A percentile compares a stretch with the other conserved stretches of the same genome.
Conservation (phyloP, 2,113 vertebrate genomes). For the Oplegnathus fasciatus region DNA sequence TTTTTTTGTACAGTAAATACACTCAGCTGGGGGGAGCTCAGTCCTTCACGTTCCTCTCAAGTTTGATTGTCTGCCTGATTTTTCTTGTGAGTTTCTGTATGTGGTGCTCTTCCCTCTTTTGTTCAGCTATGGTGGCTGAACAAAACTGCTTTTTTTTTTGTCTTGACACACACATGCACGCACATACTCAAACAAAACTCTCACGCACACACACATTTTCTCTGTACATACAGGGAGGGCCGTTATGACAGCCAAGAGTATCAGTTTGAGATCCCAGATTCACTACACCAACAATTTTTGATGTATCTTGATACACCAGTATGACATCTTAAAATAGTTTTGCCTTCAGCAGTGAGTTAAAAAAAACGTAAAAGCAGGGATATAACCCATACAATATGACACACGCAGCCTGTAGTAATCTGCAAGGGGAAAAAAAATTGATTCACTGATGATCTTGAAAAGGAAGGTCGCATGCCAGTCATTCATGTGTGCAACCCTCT, state of each 20-base stretch:
- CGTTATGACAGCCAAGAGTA: background rate
- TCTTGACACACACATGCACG: background rate
- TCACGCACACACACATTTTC: background rate
- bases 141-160: background rate
- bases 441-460: background rate
- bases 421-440: background rate
- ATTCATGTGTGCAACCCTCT: background rate
- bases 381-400: background rate
- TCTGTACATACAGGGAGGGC: background rate
- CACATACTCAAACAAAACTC: background rate
- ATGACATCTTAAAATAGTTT: background rate
- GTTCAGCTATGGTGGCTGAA: background rate
- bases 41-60: background rate
- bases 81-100: background rate
- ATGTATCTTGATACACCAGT: background rate
- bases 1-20: background rate
- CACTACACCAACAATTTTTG: background rate
- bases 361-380: background rate
- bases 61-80: background rate
- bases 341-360: background rate
- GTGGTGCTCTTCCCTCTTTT: background rate
- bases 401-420: background rate
- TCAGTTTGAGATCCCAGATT: background rate
- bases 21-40: background rate
- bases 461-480: background rate